These are phyloP conservation scores for Episyrphus balteatus DNA, from an alignment of 1,140 invertebrate genomes.

Conservation along the genomic window DNA sequence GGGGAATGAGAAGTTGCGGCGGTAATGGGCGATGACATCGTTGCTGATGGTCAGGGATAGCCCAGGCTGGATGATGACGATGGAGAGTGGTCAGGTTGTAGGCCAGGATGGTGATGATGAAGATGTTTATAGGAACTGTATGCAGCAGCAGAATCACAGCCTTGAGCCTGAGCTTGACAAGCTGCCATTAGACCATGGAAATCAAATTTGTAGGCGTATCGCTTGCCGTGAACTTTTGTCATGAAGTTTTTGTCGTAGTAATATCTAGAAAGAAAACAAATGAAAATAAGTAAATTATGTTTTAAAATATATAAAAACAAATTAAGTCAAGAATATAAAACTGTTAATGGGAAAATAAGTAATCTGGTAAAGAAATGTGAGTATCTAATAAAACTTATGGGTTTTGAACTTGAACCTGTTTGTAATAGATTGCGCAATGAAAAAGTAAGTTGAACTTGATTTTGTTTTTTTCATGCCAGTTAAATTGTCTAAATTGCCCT, in stretches of 20 bases:
- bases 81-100: constrained; percentile 22
- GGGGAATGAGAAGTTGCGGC: constrained; percentile 15
- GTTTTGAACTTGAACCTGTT: too few species aligned
- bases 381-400: too few species aligned
- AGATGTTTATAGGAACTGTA: constrained; percentile 25
- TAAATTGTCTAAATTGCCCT: too few species aligned
- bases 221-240: constrained; percentile 85
- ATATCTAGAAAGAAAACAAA: constrained; percentile 53
- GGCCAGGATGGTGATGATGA: constrained; percentile 22
- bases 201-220: constrained; percentile 89
- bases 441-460: too few species aligned
- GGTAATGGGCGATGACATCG: constrained; percentile 35
- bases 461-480: too few species aligned
- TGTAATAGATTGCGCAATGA: too few species aligned
- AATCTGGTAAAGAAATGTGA: too few species aligned
- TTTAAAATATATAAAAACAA: not conserved
- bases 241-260: constrained; percentile 99
- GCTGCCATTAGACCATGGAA: constrained; percentile 75
- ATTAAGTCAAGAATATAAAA: too few species aligned
- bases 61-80: constrained; percentile 23
- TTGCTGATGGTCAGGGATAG: constrained; percentile 26
- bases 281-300: constrained; percentile 6
- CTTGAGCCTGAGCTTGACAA: constrained; percentile 64
- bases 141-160: constrained; percentile 29
- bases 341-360: too few species aligned